phyloP scores from a whole-genome alignment of 2,888 invertebrate genomes.

The Cheilosia vernalis region DNA sequence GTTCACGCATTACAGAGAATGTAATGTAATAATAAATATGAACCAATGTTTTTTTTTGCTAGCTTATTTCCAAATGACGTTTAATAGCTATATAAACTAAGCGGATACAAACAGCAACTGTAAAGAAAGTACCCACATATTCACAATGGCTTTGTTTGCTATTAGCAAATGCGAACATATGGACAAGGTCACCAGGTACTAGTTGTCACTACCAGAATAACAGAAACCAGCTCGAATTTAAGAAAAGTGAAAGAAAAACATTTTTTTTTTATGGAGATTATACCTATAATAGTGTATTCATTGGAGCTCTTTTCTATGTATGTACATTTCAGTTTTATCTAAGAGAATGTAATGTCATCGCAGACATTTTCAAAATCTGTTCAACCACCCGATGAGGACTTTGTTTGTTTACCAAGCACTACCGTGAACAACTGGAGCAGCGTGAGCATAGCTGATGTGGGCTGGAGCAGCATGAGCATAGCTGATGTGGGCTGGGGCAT shows the following conservation, averaged over 20 bases:
- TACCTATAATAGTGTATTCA: slow-evolving; percentile 28
- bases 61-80: no score
- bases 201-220: slow-evolving; percentile 1
- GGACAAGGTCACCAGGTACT: background rate
- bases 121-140: no score
- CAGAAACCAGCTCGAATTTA: background rate
- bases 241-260: background rate
- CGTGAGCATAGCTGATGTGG: slow-evolving; percentile 58
- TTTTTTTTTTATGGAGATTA: background rate
- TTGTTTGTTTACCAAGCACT: slow-evolving; percentile 54
- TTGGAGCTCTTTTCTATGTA: slow-evolving; percentile 22
- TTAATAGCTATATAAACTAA: no score
- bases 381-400: slow-evolving; percentile 56
- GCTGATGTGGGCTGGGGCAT: slow-evolving; percentile 53
- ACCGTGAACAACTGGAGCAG: slow-evolving; percentile 70
- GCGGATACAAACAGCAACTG: no score
- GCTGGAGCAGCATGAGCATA: slow-evolving; percentile 64
- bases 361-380: slow-evolving; percentile 23
- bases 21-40: no score
- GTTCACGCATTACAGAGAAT: no score
- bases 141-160: no score
- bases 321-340: slow-evolving; percentile 24
- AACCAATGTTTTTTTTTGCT: no score
- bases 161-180: background rate
- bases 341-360: slow-evolving; percentile 8